These are phyloP conservation scores for human (Homo sapiens) DNA, from an alignment of 2,113 vertebrate genomes.

Conservation along the genomic window DNA sequence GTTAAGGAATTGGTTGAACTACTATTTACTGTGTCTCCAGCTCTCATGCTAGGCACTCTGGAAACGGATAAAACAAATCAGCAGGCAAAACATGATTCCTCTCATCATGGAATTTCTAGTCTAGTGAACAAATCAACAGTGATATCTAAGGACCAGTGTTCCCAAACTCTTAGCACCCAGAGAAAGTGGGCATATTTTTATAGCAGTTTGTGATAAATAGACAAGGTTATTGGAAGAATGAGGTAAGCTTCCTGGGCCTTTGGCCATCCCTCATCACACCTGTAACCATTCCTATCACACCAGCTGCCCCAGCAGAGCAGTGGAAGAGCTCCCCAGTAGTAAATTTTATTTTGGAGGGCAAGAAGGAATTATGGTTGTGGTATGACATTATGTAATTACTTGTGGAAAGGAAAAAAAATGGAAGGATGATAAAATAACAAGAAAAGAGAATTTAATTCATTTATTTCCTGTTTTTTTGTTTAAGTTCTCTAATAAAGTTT, in stretches of 20 bases:
- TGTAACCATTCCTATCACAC: neutral
- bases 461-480: constrained; percentile 31
- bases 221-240: neutral
- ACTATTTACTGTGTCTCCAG: neutral
- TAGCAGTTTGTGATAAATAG: neutral
- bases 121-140: neutral
- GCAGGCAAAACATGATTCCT: neutral
- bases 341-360: neutral
- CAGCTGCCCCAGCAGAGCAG: rapidly evolving
- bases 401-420: neutral
- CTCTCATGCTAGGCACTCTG: neutral
- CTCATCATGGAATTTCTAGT: neutral
- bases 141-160: neutral
- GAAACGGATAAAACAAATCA: neutral
- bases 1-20: neutral
- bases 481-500: neutral
- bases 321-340: neutral
- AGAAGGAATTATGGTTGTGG: neutral
- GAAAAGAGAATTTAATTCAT: neutral
- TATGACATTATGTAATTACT: neutral
- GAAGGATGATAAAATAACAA: neutral
- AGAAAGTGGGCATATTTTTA: neutral
- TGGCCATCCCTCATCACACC: neutral
- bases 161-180: neutral
- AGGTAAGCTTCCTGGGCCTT: neutral